phyloP scores from a whole-genome alignment of 2,888 invertebrate species.

The Pristionchus entomophagus region DNA sequence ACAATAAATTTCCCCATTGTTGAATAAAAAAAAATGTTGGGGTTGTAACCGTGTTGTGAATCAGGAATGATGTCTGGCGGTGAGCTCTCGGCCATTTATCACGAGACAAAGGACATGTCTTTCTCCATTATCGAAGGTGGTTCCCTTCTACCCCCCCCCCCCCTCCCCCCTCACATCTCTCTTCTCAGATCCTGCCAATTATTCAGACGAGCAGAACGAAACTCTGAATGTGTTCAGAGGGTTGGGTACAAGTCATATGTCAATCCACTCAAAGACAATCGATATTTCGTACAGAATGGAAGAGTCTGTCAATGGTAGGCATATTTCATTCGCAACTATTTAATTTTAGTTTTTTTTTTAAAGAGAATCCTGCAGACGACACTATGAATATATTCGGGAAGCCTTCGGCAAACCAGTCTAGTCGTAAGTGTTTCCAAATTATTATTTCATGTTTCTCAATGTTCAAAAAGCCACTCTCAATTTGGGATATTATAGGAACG shows the following conservation, averaged over 20 bases:
- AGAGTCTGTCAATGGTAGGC: background rate
- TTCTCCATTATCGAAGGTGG: slow-evolving; percentile 35
- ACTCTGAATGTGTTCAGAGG: slow-evolving; percentile 19
- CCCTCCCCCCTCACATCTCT: no score
- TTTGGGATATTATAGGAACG: background rate
- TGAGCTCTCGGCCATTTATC: background rate
- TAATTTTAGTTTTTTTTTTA: no score
- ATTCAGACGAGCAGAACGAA: background rate
- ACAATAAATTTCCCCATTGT: background rate
- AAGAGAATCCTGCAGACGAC: background rate
- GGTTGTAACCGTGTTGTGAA: background rate
- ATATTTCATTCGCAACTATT: no score
- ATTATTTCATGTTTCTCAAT: background rate
- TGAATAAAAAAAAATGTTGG: background rate
- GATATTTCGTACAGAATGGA: slow-evolving; percentile 26
- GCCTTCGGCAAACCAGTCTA: background rate
- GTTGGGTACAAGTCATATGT: background rate
- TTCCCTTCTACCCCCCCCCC: background rate
- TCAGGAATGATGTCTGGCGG: slow-evolving; percentile 2
- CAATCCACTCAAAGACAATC: background rate
- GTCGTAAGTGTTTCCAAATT: background rate
- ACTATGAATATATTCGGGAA: slow-evolving; percentile 8
- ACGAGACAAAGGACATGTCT: slow-evolving; percentile 16
- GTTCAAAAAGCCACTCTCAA: background rate
- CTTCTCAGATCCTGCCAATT: background rate